phyloP scores from a whole-genome alignment of 2,113 vertebrate genomes.

The Sylvia atricapilla region DNA sequence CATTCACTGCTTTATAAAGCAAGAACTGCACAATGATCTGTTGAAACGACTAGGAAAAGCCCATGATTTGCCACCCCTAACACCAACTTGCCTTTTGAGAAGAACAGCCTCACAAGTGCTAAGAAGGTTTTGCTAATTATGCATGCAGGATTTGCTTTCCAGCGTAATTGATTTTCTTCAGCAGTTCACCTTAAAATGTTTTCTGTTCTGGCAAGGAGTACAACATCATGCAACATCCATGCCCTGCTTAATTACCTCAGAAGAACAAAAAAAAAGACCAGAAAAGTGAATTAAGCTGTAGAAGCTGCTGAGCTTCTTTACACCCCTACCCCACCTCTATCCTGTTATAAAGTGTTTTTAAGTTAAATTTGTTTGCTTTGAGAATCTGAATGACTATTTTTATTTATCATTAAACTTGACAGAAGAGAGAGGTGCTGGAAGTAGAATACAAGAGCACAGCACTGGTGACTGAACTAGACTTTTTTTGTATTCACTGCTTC shows the following conservation, averaged over 20 bases:
- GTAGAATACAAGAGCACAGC: not conserved
- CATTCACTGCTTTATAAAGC: not conserved
- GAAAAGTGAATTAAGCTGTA: not conserved
- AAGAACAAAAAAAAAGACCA: not conserved
- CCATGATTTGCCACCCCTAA: not conserved
- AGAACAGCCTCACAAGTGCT: not conserved
- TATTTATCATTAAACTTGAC: not conserved
- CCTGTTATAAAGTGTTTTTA: not conserved
- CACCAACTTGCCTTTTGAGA: not conserved
- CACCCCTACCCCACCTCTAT: not conserved
- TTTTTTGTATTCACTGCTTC: not conserved
- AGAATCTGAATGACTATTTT: not conserved
- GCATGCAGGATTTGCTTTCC: not conserved
- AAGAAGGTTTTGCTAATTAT: not conserved
- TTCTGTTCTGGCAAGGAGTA: not conserved
- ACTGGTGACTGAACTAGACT: not conserved
- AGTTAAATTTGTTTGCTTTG: not conserved
- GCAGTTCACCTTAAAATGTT: not conserved
- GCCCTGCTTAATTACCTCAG: not conserved
- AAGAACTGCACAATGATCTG: not conserved
- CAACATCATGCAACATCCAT: not conserved
- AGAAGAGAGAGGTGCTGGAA: not conserved
- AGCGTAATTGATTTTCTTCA: not conserved
- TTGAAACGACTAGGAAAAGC: not conserved
- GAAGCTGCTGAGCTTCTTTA: not conserved